Evolutionary conservation across 2,113 vertebrate genomes (phyloP).

Genomic region (Poecile atricapillus): DNA sequence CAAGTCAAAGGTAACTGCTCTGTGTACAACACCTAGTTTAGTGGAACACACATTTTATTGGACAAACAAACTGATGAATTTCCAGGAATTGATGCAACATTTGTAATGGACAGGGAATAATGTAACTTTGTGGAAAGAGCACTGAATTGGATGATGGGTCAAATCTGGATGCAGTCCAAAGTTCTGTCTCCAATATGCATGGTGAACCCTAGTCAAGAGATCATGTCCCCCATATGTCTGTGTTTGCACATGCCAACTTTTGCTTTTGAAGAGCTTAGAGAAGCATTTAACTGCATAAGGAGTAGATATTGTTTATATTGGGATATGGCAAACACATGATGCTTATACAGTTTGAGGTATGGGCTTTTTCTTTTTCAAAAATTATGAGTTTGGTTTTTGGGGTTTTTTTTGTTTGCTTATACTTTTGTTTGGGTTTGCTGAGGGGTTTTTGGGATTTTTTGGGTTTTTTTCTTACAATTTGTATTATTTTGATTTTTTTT

Average conservation of each 20-base stretch:
- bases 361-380: background rate
- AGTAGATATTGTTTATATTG: background rate
- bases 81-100: background rate
- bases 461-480: background rate
- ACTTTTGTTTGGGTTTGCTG: background rate
- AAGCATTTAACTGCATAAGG: background rate
- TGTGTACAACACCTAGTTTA: background rate
- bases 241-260: background rate
- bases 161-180: background rate
- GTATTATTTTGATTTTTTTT: background rate
- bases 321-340: background rate
- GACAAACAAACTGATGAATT: background rate
- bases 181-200: background rate
- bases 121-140: background rate
- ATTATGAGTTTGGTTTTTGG: background rate
- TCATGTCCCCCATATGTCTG: background rate
- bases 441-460: background rate
- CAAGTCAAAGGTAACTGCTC: background rate
- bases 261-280: background rate
- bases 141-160: background rate
- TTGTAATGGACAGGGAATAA: background rate
- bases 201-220: background rate
- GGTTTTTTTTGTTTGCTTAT: background rate
- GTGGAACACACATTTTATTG: background rate
- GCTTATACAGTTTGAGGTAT: background rate